phyloP scores from a whole-genome alignment of 2,113 vertebrate genomes.

The Gallinago jamesoni region DNA sequence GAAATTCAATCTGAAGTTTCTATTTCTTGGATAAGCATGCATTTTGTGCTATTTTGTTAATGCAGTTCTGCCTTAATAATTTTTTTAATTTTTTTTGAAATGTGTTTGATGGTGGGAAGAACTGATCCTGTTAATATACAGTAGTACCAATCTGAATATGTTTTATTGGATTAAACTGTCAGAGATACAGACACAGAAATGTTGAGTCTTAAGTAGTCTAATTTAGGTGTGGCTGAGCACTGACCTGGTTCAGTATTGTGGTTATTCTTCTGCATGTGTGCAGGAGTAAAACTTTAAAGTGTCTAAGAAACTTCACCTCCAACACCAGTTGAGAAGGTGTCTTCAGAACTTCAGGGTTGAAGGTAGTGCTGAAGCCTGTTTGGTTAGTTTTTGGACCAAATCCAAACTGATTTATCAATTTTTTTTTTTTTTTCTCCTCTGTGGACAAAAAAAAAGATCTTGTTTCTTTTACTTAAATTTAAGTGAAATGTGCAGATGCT shows the following conservation, averaged over 20 bases:
- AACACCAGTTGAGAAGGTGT: not conserved
- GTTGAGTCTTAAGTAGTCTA: not conserved
- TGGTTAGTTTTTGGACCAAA: not conserved
- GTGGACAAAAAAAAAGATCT: fast-evolving
- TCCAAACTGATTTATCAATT: not conserved
- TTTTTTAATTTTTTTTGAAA: not conserved
- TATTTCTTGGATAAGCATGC: not conserved
- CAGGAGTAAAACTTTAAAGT: not conserved
- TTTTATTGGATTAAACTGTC: not conserved
- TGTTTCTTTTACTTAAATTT: not conserved
- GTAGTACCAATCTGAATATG: not conserved
- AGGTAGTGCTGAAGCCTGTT: not conserved
- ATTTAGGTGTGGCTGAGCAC: not conserved
- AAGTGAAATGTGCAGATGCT: not conserved
- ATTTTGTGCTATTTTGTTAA: not conserved
- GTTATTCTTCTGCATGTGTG: not conserved
- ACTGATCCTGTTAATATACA: not conserved
- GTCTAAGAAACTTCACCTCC: not conserved
- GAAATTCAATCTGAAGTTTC: not conserved
- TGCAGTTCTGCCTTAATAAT: not conserved
- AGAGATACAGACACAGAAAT: not conserved
- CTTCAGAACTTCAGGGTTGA: not conserved
- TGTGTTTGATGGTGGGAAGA: not conserved
- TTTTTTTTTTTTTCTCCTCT: not conserved
- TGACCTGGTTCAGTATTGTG: not conserved